These are phyloP conservation scores for Petroica traversi DNA, from an alignment of 2,113 vertebrate genomes.

Conservation along the genomic window DNA sequence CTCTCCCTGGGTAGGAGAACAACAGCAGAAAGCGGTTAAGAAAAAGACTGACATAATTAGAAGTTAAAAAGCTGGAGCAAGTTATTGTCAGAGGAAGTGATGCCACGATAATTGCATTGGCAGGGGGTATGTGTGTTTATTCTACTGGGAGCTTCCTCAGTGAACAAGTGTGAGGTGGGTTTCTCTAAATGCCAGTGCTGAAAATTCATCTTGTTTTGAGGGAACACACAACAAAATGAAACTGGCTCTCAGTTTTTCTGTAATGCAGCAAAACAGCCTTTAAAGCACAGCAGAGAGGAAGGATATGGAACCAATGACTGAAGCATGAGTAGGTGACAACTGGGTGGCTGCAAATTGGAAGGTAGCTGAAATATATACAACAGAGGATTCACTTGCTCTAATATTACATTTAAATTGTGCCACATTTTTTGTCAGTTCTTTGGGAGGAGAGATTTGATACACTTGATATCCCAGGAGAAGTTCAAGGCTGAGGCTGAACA, in stretches of 20 bases:
- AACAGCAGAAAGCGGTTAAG: background rate
- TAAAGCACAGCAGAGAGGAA: background rate
- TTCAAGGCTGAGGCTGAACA: background rate
- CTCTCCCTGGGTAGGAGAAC: background rate
- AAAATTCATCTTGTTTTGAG: background rate
- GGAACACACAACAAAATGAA: background rate
- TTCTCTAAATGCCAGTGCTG: background rate
- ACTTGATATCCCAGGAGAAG: background rate
- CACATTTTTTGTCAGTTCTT: background rate
- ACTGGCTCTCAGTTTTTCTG: background rate
- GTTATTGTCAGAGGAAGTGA: background rate
- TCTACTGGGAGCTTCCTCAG: background rate
- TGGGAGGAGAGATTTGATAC: background rate
- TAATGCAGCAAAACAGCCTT: background rate
- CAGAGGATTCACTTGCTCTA: conserved; percentile 4
- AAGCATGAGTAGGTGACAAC: background rate
- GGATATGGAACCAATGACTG: background rate
- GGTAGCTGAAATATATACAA: background rate
- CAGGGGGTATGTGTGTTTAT: background rate
- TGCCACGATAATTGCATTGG: background rate
- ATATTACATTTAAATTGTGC: background rate
- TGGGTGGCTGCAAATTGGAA: background rate
- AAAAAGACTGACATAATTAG: background rate
- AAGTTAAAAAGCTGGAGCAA: conserved; percentile 4
- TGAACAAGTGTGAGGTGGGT: background rate